These are phyloP conservation scores for Chrysopilus asiliformis DNA, from an alignment of 2,888 invertebrate species.

Conservation along the genomic window DNA sequence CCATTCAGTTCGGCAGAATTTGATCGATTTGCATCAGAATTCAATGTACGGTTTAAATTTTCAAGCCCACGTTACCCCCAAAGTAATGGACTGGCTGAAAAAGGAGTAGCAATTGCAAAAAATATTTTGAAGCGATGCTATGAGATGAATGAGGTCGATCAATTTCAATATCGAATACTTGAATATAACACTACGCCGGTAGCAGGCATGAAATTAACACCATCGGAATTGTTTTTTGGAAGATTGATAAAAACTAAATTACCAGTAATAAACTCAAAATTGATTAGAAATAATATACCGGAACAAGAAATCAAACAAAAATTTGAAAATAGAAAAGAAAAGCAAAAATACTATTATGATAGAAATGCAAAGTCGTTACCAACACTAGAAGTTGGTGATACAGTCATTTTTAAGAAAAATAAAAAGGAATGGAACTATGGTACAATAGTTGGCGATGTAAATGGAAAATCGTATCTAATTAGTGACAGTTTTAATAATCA, in stretches of 20 bases:
- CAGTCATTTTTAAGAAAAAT: slow-evolving; percentile 15
- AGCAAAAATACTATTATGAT: too few species aligned
- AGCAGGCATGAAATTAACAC: slow-evolving; percentile 10
- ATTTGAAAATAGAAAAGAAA: too few species aligned
- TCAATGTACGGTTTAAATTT: slow-evolving; percentile 10
- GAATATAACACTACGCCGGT: slow-evolving; percentile 13
- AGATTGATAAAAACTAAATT: slow-evolving; percentile 8
- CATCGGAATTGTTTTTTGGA: slow-evolving; percentile 13
- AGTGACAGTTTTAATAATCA: slow-evolving; percentile 11
- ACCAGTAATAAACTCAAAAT: slow-evolving; percentile 2
- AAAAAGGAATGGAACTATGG: slow-evolving; percentile 15
- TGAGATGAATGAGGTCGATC: too few species aligned
- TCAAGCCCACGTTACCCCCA: too few species aligned
- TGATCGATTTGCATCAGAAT: slow-evolving; percentile 7
- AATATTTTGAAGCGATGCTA: slow-evolving; percentile 14
- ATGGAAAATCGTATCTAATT: slow-evolving; percentile 13
- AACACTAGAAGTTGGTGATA: slow-evolving; percentile 8
- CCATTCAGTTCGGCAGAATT: slow-evolving; percentile 13
- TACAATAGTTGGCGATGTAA: slow-evolving; percentile 10
- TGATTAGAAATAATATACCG: slow-evolving; percentile 6
- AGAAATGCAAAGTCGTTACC: slow-evolving; percentile 12
- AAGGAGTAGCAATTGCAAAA: slow-evolving; percentile 14
- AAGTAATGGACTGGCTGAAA: too few species aligned
- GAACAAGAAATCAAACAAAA: slow-evolving; percentile 9
- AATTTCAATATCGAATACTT: slow-evolving; percentile 12